phyloP scores from a whole-genome alignment of 2,113 vertebrate species.

The Lethenteron reissneri region DNA sequence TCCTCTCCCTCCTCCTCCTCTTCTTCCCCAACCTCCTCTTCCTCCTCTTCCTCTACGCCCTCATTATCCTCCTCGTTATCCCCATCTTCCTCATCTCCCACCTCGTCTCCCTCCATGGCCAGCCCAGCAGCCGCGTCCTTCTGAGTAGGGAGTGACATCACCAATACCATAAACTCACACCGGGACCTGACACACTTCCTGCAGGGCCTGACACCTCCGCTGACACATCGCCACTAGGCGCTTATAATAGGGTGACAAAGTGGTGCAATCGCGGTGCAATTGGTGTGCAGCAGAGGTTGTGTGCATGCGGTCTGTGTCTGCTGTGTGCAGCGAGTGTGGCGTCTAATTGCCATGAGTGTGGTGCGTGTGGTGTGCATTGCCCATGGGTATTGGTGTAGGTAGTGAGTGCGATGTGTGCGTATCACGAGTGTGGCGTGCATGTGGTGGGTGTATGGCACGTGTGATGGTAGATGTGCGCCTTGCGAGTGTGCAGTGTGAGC shows the following conservation, averaged over 20 bases:
- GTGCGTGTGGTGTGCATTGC: not conserved
- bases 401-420: not conserved
- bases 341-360: not conserved
- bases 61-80: conserved; percentile 1
- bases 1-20: not conserved
- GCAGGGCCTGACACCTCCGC: too few species aligned
- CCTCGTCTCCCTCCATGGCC: not conserved
- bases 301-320: not conserved
- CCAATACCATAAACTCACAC: too few species aligned
- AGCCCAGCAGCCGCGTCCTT: too few species aligned
- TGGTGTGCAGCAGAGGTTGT: too few species aligned
- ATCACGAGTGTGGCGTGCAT: not conserved
- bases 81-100: not conserved
- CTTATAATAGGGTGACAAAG: too few species aligned
- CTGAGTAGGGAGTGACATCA: too few species aligned
- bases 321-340: not conserved
- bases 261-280: too few species aligned
- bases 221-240: too few species aligned
- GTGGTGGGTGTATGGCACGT: too few species aligned
- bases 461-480: too few species aligned
- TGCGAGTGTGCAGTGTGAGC: too few species aligned
- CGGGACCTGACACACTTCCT: too few species aligned
- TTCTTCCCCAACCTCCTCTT: not conserved
- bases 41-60: not conserved
- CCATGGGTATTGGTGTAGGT: not conserved